Evolutionary conservation across 2,888 invertebrate species (phyloP).

Genomic region (Rhingia campestris): DNA sequence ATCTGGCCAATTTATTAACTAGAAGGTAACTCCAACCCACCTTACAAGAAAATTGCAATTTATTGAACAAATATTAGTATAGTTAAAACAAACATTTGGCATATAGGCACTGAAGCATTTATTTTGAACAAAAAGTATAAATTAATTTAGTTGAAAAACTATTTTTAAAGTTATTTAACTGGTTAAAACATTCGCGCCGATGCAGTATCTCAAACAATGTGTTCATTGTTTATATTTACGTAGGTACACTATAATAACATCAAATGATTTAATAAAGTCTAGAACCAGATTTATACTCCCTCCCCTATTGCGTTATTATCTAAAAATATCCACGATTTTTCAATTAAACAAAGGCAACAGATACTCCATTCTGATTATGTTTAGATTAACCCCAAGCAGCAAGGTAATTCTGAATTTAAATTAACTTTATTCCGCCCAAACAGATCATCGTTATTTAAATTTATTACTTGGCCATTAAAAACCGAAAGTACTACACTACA

Average conservation of each 20-base stretch:
- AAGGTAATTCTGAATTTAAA: constrained; percentile 30
- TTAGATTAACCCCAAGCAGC: constrained; percentile 24
- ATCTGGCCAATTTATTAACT: no score
- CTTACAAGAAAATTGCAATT: no score
- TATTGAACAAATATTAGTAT: no score
- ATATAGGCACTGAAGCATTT: no score
- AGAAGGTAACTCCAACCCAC: no score
- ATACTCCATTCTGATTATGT: constrained; percentile 39
- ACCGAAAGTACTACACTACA: constrained; percentile 9
- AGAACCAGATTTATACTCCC: constrained; percentile 4
- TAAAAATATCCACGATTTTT: constrained; percentile 24
- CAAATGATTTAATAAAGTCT: constrained; percentile 29
- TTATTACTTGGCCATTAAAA: constrained; percentile 54
- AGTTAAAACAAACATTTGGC: no score
- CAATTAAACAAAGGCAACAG: constrained; percentile 27
- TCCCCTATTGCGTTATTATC: constrained; percentile 13
- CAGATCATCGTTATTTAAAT: constrained; percentile 62
- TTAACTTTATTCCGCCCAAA: constrained; percentile 32
- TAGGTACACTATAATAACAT: constrained; percentile 6
- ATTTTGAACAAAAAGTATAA: no score
- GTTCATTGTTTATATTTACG: not conserved
- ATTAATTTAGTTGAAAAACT: no score
- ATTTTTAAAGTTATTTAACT: no score
- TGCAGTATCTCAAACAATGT: no score
- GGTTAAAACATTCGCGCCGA: no score